These are phyloP conservation scores for Saccopteryx bilineata DNA, from an alignment of 2,113 vertebrate species.

Conservation along the genomic window DNA sequence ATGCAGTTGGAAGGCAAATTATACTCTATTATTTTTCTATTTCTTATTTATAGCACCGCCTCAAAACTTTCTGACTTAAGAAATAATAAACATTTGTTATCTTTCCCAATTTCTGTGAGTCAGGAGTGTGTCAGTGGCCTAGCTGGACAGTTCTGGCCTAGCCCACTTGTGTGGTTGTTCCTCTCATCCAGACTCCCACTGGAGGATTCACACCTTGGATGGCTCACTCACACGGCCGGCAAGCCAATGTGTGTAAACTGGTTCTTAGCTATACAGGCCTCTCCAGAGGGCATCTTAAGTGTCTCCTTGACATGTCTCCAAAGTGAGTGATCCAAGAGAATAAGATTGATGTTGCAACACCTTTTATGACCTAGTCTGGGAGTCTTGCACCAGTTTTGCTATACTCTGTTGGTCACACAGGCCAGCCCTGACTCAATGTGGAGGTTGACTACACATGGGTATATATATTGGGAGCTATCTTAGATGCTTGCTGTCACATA, in stretches of 20 bases:
- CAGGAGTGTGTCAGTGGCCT: not conserved
- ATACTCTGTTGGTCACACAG: not conserved
- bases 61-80: not conserved
- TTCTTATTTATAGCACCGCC: slow-evolving; percentile 15
- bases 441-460: not conserved
- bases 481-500: not conserved
- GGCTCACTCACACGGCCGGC: not conserved
- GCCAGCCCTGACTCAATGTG: not conserved
- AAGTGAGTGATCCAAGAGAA: not conserved
- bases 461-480: not conserved
- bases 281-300: not conserved
- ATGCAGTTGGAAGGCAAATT: not conserved
- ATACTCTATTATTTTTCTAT: not conserved
- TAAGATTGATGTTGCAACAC: not conserved
- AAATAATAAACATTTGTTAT: not conserved
- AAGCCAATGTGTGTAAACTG: not conserved
- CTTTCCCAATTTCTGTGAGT: not conserved
- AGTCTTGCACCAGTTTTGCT: not conserved
- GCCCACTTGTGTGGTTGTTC: not conserved
- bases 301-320: not conserved
- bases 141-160: not conserved
- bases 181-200: not conserved
- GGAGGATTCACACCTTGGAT: not conserved
- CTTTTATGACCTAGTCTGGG: not conserved
- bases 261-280: not conserved